Evolutionary conservation across 2,113 vertebrate species (phyloP).

Genomic region (Sturnira hondurensis): DNA sequence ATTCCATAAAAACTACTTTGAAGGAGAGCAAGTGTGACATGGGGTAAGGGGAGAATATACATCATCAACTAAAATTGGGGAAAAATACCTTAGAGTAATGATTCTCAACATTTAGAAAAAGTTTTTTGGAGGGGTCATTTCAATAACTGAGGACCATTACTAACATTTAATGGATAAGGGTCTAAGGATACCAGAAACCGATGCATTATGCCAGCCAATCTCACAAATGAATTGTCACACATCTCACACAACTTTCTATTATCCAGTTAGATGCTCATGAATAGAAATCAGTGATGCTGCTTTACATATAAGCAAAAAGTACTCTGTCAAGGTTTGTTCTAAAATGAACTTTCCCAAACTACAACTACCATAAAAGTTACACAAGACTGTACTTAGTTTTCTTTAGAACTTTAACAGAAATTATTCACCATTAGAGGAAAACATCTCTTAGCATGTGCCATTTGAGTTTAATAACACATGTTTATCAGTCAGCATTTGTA

Average conservation of each 20-base stretch:
- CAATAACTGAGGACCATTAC: not conserved
- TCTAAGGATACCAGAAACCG: not conserved
- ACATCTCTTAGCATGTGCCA: not conserved
- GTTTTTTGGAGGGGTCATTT: not conserved
- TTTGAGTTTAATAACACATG: not conserved
- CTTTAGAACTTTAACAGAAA: conserved; percentile 8
- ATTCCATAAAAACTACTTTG: not conserved
- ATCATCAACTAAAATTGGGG: not conserved
- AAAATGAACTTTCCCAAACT: not conserved
- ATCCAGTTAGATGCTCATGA: not conserved
- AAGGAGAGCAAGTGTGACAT: not conserved
- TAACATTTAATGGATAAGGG: not conserved
- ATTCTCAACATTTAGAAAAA: not conserved
- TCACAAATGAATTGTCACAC: not conserved
- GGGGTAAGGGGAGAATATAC: not conserved
- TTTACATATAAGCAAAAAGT: not conserved
- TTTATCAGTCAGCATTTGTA: not conserved
- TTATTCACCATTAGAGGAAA: not conserved
- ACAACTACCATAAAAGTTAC: not conserved
- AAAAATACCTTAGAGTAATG: not conserved
- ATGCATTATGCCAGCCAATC: not conserved
- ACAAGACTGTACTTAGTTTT: not conserved
- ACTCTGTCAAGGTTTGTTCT: not conserved
- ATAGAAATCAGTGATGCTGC: not conserved
- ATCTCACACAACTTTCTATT: not conserved